A percentile compares a stretch with the other conserved stretches of the same genome.
Evolutionary conservation across 2,113 vertebrate species (phyloP).

Genomic region (Morone chrysops): DNA sequence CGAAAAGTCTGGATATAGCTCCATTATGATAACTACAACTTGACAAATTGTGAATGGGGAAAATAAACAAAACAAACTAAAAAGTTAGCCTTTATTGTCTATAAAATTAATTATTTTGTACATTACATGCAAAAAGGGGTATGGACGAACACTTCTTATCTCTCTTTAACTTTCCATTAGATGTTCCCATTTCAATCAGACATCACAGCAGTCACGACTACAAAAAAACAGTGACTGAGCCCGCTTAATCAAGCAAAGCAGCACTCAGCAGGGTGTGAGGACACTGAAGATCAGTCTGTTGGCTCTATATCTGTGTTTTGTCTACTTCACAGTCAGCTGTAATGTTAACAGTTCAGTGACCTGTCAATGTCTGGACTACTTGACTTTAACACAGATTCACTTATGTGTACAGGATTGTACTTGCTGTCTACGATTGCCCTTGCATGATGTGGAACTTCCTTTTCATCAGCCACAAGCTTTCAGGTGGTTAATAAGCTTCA

Average conservation of each 20-base stretch:
- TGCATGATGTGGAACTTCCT: slow-evolving; percentile 22
- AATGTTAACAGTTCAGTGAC: slow-evolving; percentile 7
- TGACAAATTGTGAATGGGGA: not conserved
- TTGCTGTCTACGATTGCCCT: not conserved
- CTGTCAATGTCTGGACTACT: not conserved
- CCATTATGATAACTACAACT: too few species aligned
- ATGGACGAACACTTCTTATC: not conserved
- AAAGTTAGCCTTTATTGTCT: not conserved
- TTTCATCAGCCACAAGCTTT: slow-evolving; percentile 24
- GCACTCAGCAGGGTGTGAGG: not conserved
- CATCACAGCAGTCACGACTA: not conserved
- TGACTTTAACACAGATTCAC: slow-evolving; percentile 3
- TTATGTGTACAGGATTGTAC: slow-evolving; percentile 2
- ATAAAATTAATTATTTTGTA: not conserved
- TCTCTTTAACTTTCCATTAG: too few species aligned
- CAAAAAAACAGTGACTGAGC: not conserved
- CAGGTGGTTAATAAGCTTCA: slow-evolving; percentile 25
- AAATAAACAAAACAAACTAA: not conserved
- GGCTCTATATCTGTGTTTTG: slow-evolving; percentile 31
- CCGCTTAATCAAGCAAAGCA: not conserved
- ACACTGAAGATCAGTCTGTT: not conserved
- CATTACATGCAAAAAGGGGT: not conserved
- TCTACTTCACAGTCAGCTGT: slow-evolving; percentile 29
- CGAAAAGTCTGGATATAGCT: too few species aligned
- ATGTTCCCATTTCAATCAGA: not conserved